Evolutionary conservation across 2,888 invertebrate genomes (phyloP).

Genomic region (Lithosia quadra): DNA sequence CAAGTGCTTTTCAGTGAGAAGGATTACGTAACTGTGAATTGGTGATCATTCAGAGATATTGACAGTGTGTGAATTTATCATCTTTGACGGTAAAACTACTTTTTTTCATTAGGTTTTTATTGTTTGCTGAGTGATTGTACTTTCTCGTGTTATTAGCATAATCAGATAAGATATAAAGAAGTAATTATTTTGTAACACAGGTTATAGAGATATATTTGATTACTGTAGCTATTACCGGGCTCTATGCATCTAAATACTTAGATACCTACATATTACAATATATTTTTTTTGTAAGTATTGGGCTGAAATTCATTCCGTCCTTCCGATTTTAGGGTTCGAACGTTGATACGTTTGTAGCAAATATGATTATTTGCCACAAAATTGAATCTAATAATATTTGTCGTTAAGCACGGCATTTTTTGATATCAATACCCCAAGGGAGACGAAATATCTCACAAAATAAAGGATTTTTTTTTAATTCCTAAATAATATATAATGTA

Average conservation of each 20-base stretch:
- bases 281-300: background rate
- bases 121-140: conserved; percentile 8
- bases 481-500: no score
- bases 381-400: no score
- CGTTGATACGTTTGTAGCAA: no score
- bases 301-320: no score
- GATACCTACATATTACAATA: no score
- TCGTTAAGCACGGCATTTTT: no score
- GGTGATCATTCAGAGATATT: conserved; percentile 39
- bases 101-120: conserved; percentile 5
- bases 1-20: conserved; percentile 52
- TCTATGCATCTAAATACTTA: no score
- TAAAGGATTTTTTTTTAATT: no score
- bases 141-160: conserved; percentile 18
- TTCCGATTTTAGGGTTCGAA: no score
- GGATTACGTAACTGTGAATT: conserved; percentile 49
- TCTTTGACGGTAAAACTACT: conserved; percentile 48
- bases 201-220: conserved; percentile 1
- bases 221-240: background rate
- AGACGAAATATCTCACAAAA: no score
- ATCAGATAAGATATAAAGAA: background rate
- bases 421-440: no score
- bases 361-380: no score
- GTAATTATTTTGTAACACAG: conserved; percentile 1
- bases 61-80: conserved; percentile 41